Percentiles rank a stretch among this genome's conserved stretches.
These are phyloP conservation scores for Hystrix brachyura DNA, from an alignment of 2,113 vertebrate species.

Conservation along the genomic window DNA sequence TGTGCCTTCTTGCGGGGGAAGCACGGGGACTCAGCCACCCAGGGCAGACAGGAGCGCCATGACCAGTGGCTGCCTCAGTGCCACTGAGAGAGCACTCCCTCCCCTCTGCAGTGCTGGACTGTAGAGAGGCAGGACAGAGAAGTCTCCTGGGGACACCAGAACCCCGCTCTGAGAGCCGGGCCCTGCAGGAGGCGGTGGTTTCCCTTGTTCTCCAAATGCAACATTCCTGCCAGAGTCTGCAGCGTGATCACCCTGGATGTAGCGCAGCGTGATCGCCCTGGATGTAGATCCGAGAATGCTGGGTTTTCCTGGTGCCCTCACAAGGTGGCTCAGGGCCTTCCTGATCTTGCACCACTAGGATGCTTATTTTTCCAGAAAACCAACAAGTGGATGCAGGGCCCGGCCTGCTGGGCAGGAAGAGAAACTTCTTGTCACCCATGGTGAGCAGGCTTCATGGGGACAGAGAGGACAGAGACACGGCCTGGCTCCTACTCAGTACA, in stretches of 20 bases:
- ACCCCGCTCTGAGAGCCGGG: not conserved
- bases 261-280: not conserved
- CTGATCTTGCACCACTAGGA: not conserved
- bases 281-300: not conserved
- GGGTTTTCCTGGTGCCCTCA: constrained; percentile 16
- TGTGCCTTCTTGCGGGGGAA: not conserved
- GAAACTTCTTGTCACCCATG: not conserved
- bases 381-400: not conserved
- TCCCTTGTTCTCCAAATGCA: not conserved
- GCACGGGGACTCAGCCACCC: rapidly evolving
- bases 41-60: no score
- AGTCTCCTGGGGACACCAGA: no score
- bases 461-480: not conserved
- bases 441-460: rapidly evolving
- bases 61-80: not conserved
- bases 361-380: not conserved
- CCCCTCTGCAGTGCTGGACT: no score
- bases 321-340: not conserved
- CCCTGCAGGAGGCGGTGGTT: not conserved
- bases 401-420: not conserved
- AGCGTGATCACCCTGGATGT: not conserved
- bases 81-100: not conserved
- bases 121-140: rapidly evolving
- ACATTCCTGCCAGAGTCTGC: rapidly evolving
- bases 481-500: rapidly evolving